Evolutionary conservation across 23 tunicate species (phyloP).

Genomic region (Diplosoma virens): DNA sequence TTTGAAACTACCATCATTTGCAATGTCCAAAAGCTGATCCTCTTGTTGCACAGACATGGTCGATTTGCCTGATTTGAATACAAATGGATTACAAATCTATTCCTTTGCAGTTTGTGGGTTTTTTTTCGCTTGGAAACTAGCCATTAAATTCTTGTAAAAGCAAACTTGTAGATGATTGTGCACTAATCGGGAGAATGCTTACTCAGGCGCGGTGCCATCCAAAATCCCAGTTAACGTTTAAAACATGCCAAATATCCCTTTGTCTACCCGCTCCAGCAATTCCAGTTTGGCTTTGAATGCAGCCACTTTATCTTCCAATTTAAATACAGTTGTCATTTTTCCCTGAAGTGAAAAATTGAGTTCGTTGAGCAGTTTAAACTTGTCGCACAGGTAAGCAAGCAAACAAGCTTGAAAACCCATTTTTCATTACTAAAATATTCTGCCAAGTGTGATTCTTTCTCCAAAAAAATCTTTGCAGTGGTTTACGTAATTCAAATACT

Average conservation of each 20-base stretch:
- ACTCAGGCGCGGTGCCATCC: conserved; percentile 5
- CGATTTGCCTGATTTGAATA: background rate
- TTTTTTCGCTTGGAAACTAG: background rate
- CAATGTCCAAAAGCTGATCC: background rate
- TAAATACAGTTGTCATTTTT: conserved; percentile 12
- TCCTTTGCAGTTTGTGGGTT: background rate
- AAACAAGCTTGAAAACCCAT: conserved; percentile 10
- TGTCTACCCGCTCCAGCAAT: conserved; percentile 35
- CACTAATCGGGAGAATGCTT: background rate
- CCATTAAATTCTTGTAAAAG: too few species aligned
- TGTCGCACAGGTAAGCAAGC: conserved; percentile 27
- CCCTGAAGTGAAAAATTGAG: conserved; percentile 38
- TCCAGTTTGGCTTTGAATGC: conserved; percentile 51
- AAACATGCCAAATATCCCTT: conserved; percentile 43
- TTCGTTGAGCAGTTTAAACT: conserved; percentile 24
- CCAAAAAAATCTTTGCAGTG: conserved; percentile 46
- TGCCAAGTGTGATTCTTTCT: conserved; percentile 32
- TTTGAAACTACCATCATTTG: background rate
- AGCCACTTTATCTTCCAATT: conserved; percentile 39
- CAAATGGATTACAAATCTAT: background rate
- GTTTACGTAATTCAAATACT: conserved; percentile 49
- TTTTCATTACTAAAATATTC: conserved; percentile 9
- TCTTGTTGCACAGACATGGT: too few species aligned
- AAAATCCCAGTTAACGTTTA: conserved; percentile 34
- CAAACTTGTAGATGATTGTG: background rate